Percentiles rank a stretch among this genome's conserved stretches.
phyloP scores from a whole-genome alignment of 2,797 vertebrate genomes.

The Malurus leucopterus region DNA sequence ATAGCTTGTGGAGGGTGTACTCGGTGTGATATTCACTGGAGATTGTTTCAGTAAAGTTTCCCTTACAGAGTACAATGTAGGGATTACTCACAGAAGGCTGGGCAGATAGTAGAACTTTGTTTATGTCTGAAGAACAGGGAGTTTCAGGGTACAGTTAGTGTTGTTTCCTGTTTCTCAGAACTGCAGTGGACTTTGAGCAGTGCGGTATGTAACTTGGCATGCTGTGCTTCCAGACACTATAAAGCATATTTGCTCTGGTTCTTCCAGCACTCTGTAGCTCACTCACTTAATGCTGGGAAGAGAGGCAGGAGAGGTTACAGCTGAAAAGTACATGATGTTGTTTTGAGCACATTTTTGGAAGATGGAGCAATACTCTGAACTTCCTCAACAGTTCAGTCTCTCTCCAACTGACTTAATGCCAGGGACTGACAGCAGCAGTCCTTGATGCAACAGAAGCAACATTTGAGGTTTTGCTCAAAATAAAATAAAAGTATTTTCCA shows the following conservation, averaged over 20 bases:
- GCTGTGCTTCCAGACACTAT: not conserved
- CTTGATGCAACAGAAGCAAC: not conserved
- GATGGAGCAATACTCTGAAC: not conserved
- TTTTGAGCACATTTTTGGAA: conserved; percentile 22
- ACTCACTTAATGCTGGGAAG: not conserved
- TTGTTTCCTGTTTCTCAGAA: conserved; percentile 31
- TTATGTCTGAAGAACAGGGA: not conserved
- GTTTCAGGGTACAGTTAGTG: not conserved
- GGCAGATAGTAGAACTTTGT: not conserved
- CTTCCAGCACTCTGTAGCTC: not conserved
- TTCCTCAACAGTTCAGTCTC: not conserved
- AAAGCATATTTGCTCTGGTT: conserved; percentile 9
- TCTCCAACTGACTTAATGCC: not conserved
- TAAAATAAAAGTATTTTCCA: not conserved
- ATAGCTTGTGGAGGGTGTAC: not conserved
- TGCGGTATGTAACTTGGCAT: not conserved
- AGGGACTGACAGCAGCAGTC: not conserved
- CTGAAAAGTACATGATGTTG: not conserved
- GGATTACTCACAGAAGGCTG: not conserved
- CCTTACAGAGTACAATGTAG: not conserved
- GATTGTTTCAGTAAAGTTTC: not conserved
- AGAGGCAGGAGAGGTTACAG: not conserved
- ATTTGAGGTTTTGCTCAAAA: not conserved
- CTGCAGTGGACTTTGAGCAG: not conserved
- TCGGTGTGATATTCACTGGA: not conserved